These are phyloP conservation scores for Muricea muricata DNA, from an alignment of 92 coral and sea anemone genomes.

Conservation along the genomic window DNA sequence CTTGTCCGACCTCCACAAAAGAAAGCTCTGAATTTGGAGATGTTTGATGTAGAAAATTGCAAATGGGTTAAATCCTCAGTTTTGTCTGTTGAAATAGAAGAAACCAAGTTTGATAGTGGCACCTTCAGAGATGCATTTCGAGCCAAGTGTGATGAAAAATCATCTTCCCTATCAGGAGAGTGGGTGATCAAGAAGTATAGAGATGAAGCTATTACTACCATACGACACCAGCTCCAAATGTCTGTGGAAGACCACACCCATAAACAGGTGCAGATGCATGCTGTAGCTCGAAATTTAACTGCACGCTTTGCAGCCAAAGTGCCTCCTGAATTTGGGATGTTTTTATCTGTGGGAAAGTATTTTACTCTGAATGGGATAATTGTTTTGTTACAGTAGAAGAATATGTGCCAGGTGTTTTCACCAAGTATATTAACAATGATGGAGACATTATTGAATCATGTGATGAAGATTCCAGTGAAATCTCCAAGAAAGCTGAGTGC, in stretches of 20 bases:
- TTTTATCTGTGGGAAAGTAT: constrained; percentile 62
- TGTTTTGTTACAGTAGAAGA: constrained; percentile 39
- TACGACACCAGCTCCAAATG: constrained; percentile 45
- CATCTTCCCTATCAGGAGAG: constrained; percentile 28
- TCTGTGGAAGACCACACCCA: constrained; percentile 64
- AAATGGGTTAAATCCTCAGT: constrained; percentile 43
- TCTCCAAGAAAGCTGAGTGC: constrained; percentile 31
- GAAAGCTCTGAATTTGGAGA: constrained; percentile 51
- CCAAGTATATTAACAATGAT: constrained; percentile 36
- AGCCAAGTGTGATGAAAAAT: constrained; percentile 48
- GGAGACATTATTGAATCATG: neutral
- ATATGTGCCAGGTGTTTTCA: constrained; percentile 26
- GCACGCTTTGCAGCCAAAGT: constrained; percentile 61
- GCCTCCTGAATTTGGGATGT: constrained; percentile 59
- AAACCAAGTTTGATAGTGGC: constrained; percentile 42
- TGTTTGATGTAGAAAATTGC: constrained; percentile 59
- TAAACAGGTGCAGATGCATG: constrained; percentile 73
- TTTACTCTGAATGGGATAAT: constrained; percentile 46
- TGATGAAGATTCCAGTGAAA: neutral
- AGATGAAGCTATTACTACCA: constrained; percentile 49
- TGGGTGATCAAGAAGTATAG: constrained; percentile 69
- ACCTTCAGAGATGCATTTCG: constrained; percentile 68
- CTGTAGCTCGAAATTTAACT: constrained; percentile 60
- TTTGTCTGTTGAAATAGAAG: constrained; percentile 54
- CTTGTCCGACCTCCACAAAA: constrained; percentile 27